phyloP scores from a whole-genome alignment of 2,113 vertebrate genomes.

The Noctilio leporinus region DNA sequence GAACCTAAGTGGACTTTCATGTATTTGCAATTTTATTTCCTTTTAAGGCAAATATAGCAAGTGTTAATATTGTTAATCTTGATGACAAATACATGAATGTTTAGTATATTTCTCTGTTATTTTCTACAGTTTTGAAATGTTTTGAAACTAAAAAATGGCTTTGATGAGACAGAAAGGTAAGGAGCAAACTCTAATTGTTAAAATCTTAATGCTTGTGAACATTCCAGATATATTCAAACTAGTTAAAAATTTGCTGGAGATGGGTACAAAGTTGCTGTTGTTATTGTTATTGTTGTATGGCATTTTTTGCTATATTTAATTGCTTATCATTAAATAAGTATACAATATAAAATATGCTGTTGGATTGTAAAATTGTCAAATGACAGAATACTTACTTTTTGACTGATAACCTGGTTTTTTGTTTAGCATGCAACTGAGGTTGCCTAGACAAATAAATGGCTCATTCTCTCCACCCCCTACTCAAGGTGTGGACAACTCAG shows the following conservation, averaged over 20 bases:
- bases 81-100: not conserved
- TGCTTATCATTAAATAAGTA: not conserved
- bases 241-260: not conserved
- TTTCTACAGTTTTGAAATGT: not conserved
- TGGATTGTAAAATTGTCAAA: not conserved
- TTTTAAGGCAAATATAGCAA: not conserved
- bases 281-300: not conserved
- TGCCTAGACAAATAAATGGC: not conserved
- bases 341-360: not conserved
- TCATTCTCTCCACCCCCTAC: not conserved
- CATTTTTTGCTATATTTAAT: not conserved
- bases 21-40: not conserved
- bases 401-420: not conserved
- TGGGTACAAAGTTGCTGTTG: not conserved
- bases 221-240: not conserved
- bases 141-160: not conserved
- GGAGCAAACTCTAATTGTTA: not conserved
- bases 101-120: not conserved
- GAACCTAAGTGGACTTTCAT: not conserved
- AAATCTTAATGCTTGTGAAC: not conserved
- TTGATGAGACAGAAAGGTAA: not conserved
- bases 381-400: not conserved
- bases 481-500: not conserved
- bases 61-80: not conserved
- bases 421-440: not conserved